A percentile compares a stretch with the other conserved stretches of the same genome.
These are phyloP conservation scores for Pituophis catenifer DNA, from an alignment of 2,113 vertebrate genomes.

Conservation along the genomic window DNA sequence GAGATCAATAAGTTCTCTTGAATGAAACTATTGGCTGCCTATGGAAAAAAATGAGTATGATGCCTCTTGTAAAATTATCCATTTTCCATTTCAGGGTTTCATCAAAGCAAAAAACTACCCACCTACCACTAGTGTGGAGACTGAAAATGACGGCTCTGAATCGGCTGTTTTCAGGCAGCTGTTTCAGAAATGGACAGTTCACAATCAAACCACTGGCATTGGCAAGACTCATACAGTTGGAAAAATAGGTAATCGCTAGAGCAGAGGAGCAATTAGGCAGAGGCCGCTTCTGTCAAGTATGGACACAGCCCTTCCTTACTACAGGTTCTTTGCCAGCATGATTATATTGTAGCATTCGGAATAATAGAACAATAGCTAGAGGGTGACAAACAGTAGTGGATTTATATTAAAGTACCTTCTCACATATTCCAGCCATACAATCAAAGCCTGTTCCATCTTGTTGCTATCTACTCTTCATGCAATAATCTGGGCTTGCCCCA, in stretches of 20 bases:
- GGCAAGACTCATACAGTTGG: conserved; percentile 73
- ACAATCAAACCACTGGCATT: conserved; percentile 66
- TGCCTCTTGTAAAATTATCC: neutral
- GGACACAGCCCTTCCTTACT: neutral
- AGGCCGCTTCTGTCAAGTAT: neutral
- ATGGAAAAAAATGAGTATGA: neutral
- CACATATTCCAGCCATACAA: neutral
- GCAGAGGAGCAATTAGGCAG: neutral
- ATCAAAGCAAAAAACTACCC: conserved; percentile 86
- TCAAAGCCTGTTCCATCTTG: neutral
- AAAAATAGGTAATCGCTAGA: conserved; percentile 74
- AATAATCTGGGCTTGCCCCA: neutral
- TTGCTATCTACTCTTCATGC: neutral
- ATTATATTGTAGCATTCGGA: neutral
- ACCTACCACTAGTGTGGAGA: conserved; percentile 71
- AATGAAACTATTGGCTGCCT: neutral
- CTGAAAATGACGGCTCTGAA: conserved; percentile 80
- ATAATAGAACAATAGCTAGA: neutral
- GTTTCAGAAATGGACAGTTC: conserved; percentile 83
- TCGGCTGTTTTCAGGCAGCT: conserved; percentile 81
- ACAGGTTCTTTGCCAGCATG: neutral
- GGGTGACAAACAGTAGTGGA: neutral
- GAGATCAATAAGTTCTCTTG: neutral
- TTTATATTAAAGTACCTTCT: neutral
- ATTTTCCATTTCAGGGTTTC: conserved; percentile 66